Evolutionary conservation across 2,888 invertebrate species (phyloP), one percentile per base, ranked within the genome.

Genomic region (Aphidius colemani): DNA sequence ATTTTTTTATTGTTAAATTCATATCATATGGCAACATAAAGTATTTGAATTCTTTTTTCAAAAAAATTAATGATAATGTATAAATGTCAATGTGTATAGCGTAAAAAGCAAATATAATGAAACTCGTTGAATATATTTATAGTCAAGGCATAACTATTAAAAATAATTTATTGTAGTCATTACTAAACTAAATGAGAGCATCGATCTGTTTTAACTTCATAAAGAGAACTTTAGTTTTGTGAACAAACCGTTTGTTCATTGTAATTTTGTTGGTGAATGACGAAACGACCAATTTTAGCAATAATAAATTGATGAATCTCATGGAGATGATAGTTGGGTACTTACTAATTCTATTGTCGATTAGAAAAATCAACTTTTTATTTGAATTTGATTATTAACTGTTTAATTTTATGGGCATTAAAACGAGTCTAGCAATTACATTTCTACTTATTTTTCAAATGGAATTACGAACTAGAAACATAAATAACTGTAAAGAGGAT

Each of bases 191-290:
- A 80, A 80, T 78, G 80, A 80, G 80, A 76, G 75, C 80, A 80
- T 80, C 79, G 80, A 80, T 80, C 80, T 80, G 80, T 80, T 80
- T 80, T 78, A 78, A 79, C 80, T 80, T 79, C 80, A 80, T 80
- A 80, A 80, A 80, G 77, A 78, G 79, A 80, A 80, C 77, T 79
- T 78, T 48, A 13, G 11, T 13, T 48, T 13, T 48, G 8, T 30
- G 48, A 13, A 11, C 72, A 78, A 78, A 78, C 65, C 68, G 78
- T 76, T 30, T 30, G 30, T 30, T 30, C 30, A 30, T 30, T 30
- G 30, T 80, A 78, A 80, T 80, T 80, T 80, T 79, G 79, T 80
- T 76, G 78, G 75, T 72, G 74, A 75, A 74, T 76, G 78, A 79
- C 78, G 57, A 80, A 80, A 80, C 80, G 80, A 80, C 77, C 78